Conservation (phyloP, 2,113 vertebrate genomes). For the Platichthys stellatus region DNA sequence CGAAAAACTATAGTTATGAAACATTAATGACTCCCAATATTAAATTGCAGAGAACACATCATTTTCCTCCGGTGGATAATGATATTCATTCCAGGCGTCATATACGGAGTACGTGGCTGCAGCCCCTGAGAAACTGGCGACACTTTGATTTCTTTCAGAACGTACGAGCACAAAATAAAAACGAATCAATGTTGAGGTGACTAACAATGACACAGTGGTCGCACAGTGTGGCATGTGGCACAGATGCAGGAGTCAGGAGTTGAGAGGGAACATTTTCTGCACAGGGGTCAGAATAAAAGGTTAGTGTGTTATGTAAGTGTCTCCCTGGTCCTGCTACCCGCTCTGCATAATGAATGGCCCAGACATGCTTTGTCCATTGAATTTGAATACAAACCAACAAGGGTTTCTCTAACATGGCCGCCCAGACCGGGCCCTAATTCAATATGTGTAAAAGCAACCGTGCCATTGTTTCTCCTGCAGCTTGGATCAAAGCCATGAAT, state of each 20-base stretch:
- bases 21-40: constrained; percentile 65
- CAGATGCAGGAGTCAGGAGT: constrained; percentile 58
- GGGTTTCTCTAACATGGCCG: constrained; percentile 68
- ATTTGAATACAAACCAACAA: constrained; percentile 75
- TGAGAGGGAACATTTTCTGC: constrained; percentile 56
- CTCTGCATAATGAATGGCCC: constrained; percentile 79
- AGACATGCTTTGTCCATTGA: constrained; percentile 75
- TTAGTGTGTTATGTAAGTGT: constrained; percentile 77
- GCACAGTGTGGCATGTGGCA: constrained; percentile 36
- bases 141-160: constrained; percentile 1
- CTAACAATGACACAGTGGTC: background rate
- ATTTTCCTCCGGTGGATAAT: constrained; percentile 43
- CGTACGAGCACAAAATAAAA: background rate
- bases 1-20: constrained; percentile 59
- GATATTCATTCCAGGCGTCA: constrained; percentile 22
- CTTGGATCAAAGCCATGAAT: constrained; percentile 67
- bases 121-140: background rate
- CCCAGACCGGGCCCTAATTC: constrained; percentile 58
- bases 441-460: constrained; percentile 72
- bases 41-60: constrained; percentile 45
- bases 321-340: constrained; percentile 67
- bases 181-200: background rate
- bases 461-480: constrained; percentile 58
- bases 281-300: constrained; percentile 73
- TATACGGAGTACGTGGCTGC: background rate